phyloP scores from a whole-genome alignment of 2,888 invertebrate species.

The Megamerina dolium region DNA sequence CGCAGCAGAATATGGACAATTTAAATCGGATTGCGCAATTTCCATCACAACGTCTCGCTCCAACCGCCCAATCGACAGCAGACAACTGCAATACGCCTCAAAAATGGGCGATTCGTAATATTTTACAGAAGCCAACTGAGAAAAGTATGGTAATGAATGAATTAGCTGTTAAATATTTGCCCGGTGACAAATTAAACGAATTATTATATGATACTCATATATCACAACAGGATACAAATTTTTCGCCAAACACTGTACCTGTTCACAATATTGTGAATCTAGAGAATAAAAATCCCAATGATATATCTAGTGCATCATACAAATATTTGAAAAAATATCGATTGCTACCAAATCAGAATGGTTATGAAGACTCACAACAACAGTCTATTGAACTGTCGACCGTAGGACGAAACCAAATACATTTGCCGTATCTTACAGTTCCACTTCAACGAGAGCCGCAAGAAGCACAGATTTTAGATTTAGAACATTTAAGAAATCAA shows the following conservation, averaged over 20 bases:
- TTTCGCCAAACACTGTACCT: too few relatives aligned
- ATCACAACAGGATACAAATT: constrained; percentile 3
- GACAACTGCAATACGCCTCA: constrained; percentile 31
- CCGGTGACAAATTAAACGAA: constrained; percentile 37
- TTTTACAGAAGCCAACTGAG: background rate
- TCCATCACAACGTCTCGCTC: too few relatives aligned
- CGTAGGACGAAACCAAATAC: too few relatives aligned
- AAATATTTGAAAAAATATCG: constrained; percentile 44
- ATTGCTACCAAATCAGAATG: constrained; percentile 35
- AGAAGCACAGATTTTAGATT: constrained; percentile 23
- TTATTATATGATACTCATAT: constrained; percentile 36
- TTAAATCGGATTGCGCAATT: too few relatives aligned
- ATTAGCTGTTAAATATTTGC: constrained; percentile 41
- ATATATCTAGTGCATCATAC: constrained; percentile 44
- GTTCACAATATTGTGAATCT: constrained; percentile 33
- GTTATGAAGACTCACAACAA: too few relatives aligned
- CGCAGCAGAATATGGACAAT: too few relatives aligned
- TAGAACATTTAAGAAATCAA: constrained; percentile 40
- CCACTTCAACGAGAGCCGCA: constrained; percentile 10
- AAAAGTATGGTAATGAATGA: constrained; percentile 43
- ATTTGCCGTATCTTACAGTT: too few relatives aligned
- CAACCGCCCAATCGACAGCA: constrained; percentile 37
- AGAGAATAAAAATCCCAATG: constrained; percentile 30
- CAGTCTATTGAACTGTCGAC: too few relatives aligned
- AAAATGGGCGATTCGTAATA: background rate